A percentile compares a stretch with the other conserved stretches of the same genome.
Evolutionary conservation across 37 sponge, comb jelly and placozoan genomes (phyloP).

Genomic region (Diacarnus erythraeanus): DNA sequence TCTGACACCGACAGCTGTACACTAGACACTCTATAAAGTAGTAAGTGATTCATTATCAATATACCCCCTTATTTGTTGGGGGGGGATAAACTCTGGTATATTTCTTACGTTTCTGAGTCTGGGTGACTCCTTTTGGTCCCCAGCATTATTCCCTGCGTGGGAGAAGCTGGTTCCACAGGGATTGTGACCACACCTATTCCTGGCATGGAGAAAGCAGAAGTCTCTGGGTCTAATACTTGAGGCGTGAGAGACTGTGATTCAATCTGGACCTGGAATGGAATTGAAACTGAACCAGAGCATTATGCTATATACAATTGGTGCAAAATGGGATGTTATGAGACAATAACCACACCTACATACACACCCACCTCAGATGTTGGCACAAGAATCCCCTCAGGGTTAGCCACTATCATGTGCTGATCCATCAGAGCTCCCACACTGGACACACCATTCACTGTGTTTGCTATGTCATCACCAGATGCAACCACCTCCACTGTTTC

Average conservation of each 20-base stretch:
- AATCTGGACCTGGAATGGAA: background rate
- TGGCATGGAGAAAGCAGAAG: background rate
- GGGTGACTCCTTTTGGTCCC: constrained; percentile 26
- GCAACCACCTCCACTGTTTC: constrained; percentile 73
- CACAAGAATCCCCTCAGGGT: constrained; percentile 41
- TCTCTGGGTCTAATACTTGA: background rate
- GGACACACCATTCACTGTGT: background rate
- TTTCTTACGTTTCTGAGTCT: background rate
- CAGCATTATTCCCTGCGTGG: background rate
- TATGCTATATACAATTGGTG: too few species aligned
- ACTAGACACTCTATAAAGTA: too few species aligned
- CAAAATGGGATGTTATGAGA: too few species aligned
- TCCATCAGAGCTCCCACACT: constrained; percentile 11
- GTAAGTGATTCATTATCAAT: too few species aligned
- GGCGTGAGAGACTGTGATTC: background rate
- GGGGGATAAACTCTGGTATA: too few species aligned
- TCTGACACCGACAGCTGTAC: background rate
- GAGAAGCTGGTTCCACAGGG: constrained; percentile 26
- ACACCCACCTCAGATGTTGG: constrained; percentile 46
- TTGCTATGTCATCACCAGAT: constrained; percentile 21
- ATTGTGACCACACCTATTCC: constrained; percentile 24
- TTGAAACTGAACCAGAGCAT: too few species aligned
- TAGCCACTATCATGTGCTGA: constrained; percentile 31
- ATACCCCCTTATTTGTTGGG: background rate
- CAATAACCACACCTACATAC: too few species aligned